These are phyloP conservation scores for Phaenicophaeus curvirostris DNA, from an alignment of 2,797 vertebrate genomes.

Conservation along the genomic window DNA sequence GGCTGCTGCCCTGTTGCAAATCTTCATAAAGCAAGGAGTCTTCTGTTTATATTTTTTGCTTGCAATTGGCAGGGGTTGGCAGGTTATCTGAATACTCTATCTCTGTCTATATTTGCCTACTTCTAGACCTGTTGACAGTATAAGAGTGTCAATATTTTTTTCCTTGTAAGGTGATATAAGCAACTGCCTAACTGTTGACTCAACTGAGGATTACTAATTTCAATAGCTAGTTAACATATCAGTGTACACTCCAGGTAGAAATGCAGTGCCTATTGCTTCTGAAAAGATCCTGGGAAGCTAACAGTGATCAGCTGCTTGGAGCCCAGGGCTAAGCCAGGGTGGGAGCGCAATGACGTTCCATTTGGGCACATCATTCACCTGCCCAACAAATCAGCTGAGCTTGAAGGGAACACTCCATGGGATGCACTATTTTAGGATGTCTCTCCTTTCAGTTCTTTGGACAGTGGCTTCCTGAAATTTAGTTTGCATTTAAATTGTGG, in stretches of 20 bases:
- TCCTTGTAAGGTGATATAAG: slow-evolving; percentile 56
- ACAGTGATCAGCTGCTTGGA: not conserved
- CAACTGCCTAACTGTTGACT: slow-evolving; percentile 61
- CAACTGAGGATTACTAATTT: slow-evolving; percentile 64
- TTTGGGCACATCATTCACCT: not conserved
- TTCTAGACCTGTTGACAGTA: slow-evolving; percentile 60
- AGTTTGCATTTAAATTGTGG: not conserved
- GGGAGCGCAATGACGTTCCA: not conserved
- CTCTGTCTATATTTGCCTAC: slow-evolving; percentile 62
- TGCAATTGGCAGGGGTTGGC: slow-evolving; percentile 12
- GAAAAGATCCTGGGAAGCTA: not conserved
- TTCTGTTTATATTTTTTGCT: slow-evolving; percentile 52
- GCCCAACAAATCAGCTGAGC: not conserved
- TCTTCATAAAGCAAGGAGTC: not conserved
- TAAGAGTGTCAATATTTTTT: slow-evolving; percentile 63
- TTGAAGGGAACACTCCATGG: not conserved
- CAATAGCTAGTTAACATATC: slow-evolving; percentile 60
- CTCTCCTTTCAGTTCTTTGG: not conserved
- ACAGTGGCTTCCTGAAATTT: not conserved
- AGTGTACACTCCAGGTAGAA: slow-evolving; percentile 10
- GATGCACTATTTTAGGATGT: not conserved
- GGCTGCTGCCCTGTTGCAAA: not conserved
- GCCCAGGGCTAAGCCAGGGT: not conserved
- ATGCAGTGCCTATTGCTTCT: slow-evolving; percentile 22
- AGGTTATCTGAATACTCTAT: slow-evolving; percentile 58